Conservation (phyloP, 2,113 vertebrate species). For the Calonectris borealis region DNA sequence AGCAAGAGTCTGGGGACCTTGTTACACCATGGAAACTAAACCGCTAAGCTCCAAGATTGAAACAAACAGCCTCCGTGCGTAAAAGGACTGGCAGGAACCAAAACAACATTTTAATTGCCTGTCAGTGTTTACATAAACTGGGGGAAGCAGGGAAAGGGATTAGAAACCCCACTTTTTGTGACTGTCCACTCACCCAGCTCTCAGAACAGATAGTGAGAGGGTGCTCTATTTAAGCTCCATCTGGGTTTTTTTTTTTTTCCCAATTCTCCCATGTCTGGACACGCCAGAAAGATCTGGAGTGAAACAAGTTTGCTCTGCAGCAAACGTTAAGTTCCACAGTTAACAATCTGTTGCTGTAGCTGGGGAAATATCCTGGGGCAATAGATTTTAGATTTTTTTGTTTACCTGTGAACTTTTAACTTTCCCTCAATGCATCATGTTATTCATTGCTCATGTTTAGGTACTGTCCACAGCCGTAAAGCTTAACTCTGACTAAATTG, state of each 20-base stretch:
- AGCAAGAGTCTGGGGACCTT: not conserved
- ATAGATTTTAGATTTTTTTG: not conserved
- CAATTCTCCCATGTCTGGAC: not conserved
- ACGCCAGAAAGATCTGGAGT: not conserved
- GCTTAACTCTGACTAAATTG: not conserved
- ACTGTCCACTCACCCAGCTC: not conserved
- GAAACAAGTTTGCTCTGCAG: not conserved
- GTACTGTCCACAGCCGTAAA: not conserved
- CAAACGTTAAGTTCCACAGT: not conserved
- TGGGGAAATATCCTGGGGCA: not conserved
- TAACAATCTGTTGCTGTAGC: not conserved
- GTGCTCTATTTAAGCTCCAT: not conserved
- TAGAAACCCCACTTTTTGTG: not conserved
- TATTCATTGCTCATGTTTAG: not conserved
- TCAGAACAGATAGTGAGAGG: not conserved
- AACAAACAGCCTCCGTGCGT: not conserved
- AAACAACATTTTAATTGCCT: not conserved
- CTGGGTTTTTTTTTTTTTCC: not conserved
- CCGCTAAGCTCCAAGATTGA: not conserved
- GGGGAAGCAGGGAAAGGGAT: not conserved
- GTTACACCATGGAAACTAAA: not conserved
- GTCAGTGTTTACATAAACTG: not conserved
- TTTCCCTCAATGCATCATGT: not conserved
- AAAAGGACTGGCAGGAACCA: not conserved
- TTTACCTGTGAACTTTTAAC: not conserved